Conservation (phyloP, 2,113 vertebrate species). For the Aix galericulata region DNA sequence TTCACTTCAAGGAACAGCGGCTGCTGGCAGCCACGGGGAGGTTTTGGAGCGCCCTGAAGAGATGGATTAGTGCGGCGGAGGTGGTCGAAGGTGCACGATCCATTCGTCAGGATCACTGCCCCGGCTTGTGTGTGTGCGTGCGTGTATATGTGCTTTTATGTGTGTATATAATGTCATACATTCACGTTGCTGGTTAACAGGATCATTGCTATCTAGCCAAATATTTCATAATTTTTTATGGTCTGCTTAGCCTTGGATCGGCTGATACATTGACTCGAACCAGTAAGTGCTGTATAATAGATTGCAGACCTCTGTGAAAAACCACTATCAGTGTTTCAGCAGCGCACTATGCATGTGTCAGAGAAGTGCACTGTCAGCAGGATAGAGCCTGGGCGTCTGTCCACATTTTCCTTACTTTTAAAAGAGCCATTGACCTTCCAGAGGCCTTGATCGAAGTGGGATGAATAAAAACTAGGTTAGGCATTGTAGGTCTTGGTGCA, state of each 20-base stretch:
- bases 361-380: slow-evolving; percentile 81
- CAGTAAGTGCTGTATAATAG: slow-evolving; percentile 77
- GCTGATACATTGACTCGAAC: slow-evolving; percentile 62
- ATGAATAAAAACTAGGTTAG: slow-evolving; percentile 72
- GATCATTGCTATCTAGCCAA: slow-evolving; percentile 20
- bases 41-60: background rate
- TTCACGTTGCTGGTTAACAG: background rate
- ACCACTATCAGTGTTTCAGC: slow-evolving; percentile 67
- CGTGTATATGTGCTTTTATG: background rate
- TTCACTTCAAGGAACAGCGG: background rate
- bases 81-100: background rate
- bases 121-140: background rate
- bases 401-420: slow-evolving; percentile 77
- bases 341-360: slow-evolving; percentile 39
- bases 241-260: slow-evolving; percentile 74
- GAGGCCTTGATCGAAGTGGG: slow-evolving; percentile 65
- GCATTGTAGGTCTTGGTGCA: slow-evolving; percentile 21
- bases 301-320: slow-evolving; percentile 77
- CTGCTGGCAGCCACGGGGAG: background rate
- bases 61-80: fast-evolving
- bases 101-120: background rate
- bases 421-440: slow-evolving; percentile 77
- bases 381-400: slow-evolving; percentile 69
- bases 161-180: background rate
- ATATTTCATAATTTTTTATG: slow-evolving; percentile 74